Base-by-base conservation (phyloP, 2,113 vertebrate species). In the Hydropotes inermis region DNA sequence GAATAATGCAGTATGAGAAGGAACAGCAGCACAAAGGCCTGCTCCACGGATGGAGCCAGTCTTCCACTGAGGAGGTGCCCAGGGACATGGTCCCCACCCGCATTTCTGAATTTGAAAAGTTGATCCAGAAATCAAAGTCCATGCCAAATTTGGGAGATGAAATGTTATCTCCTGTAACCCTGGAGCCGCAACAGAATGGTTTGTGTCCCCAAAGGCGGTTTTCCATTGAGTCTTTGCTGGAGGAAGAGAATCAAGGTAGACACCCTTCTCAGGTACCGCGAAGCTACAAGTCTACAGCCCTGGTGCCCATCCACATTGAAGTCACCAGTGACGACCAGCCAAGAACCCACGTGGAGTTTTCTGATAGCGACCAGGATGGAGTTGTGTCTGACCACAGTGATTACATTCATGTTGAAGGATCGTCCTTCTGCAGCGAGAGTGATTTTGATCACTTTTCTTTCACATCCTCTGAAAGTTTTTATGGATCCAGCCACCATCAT, bases 401-500 rank as follows among this genome's bases (percentile, higher is more conserved):
- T 98, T 99, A 99, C 97, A 98, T 99, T 39, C 99, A 99, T 54
- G 99, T 99, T 81, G 99, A 99, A 96, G 99, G 99, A 47, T 99
- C 99, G 0, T 99, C 99, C 15, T 99, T 99, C 89, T 99, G 99
- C 98, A 99, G 99, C 19, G 99, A 99, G 98, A 99, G 99, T 88
- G 99, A 99, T 87, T 99, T 99, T 76, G 99, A 99, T 97, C 99
- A 99, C 97, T 99, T 99, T 91, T 99, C 98, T 0, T 99, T 99
- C 96, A 99, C 99, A 0, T 99, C 99, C 23, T 99, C 99, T 1
- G 99, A 99, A 97, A 99, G 99, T 94, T 98, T 99, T 94, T 99
- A 99, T 0, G 99, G 99, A 54, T 99, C 99, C 10, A 99, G 99
- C 86, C 99, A 99, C 87, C 99, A 99, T 50, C 99, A 99, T 50